Conservation (phyloP, 1,140 invertebrate species). For the Nomia melanderi region DNA sequence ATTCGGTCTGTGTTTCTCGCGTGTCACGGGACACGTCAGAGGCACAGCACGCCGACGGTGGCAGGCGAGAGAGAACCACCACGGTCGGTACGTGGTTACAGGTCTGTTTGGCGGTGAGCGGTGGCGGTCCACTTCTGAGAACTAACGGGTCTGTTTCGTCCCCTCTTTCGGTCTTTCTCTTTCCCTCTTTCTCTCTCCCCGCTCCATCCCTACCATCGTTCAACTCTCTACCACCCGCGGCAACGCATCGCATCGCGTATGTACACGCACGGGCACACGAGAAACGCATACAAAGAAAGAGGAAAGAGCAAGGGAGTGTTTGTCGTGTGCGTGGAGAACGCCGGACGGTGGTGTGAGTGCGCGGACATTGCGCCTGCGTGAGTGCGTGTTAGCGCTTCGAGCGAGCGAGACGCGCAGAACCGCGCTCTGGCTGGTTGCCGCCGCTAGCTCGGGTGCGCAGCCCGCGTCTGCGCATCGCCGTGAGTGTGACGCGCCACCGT, state of each 20-base stretch:
- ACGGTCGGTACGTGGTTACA: slow-evolving; percentile 66
- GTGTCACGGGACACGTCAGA: slow-evolving; percentile 29
- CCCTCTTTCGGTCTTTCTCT: slow-evolving; percentile 51
- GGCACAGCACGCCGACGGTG: not conserved
- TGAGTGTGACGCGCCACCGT: slow-evolving; percentile 67
- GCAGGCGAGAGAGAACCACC: slow-evolving; percentile 45
- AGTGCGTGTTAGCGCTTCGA: slow-evolving; percentile 43
- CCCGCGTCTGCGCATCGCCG: slow-evolving; percentile 61
- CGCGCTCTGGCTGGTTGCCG: slow-evolving; percentile 35
- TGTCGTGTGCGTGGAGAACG: not conserved
- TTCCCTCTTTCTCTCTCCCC: not conserved
- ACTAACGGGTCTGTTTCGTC: slow-evolving; percentile 78
- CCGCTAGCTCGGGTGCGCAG: slow-evolving; percentile 57
- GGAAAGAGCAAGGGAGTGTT: not conserved
- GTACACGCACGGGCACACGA: not conserved
- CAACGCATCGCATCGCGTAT: slow-evolving; percentile 58
- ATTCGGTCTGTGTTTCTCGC: slow-evolving; percentile 21
- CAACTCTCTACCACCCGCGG: slow-evolving; percentile 44
- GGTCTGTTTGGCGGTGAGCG: slow-evolving; percentile 74
- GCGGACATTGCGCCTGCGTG: slow-evolving; percentile 56
- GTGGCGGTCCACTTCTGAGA: slow-evolving; percentile 77
- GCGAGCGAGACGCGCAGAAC: not conserved
- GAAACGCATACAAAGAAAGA: not conserved
- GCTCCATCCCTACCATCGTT: not conserved
- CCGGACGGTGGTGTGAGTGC: slow-evolving; percentile 15